A percentile compares a stretch with the other conserved stretches of the same genome.
Evolutionary conservation across 2,113 vertebrate species (phyloP).

Genomic region (Holacanthus passer): DNA sequence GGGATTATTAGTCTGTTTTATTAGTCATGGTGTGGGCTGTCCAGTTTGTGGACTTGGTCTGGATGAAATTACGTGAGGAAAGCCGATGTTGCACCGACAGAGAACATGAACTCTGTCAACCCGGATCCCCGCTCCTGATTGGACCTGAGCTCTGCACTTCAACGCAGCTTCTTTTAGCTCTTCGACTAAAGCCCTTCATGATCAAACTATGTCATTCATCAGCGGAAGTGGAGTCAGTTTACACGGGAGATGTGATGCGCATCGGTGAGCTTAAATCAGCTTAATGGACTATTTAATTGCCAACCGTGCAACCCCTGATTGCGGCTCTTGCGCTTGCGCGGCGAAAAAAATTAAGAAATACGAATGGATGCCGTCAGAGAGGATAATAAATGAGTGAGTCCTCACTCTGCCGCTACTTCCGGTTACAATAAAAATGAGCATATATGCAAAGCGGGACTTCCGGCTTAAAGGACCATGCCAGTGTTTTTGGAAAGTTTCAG

Average conservation of each 20-base stretch:
- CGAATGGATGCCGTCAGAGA: constrained; percentile 65
- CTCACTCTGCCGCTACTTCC: constrained; percentile 53
- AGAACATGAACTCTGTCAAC: constrained; percentile 74
- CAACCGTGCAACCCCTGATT: constrained; percentile 67
- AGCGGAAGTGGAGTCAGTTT: neutral
- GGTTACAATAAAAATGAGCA: neutral
- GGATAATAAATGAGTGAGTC: neutral
- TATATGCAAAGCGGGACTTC: neutral
- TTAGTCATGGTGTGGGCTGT: neutral
- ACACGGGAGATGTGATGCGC: neutral
- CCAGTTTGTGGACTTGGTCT: constrained; percentile 10
- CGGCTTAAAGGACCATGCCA: constrained; percentile 9
- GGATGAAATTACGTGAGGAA: constrained; percentile 59
- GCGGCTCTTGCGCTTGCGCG: constrained; percentile 76
- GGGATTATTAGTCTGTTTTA: neutral
- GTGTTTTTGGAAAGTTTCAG: neutral
- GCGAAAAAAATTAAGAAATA: constrained; percentile 50
- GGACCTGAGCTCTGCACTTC: constrained; percentile 56
- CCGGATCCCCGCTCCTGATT: constrained; percentile 70
- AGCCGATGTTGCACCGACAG: constrained; percentile 25
- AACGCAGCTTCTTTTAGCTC: constrained; percentile 21
- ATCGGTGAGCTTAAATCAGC: constrained; percentile 24
- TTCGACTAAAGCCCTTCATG: neutral
- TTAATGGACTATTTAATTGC: constrained; percentile 78
- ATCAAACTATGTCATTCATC: neutral